Conservation (phyloP, 2,113 vertebrate species). For the pig (Sus scrofa) region T2T-Sscrofa CM000820.6:81667001-81667500, state of each 20-base stretch:
- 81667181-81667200: not conserved
- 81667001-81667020: not conserved
- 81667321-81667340: conserved; percentile 17
- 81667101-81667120: not conserved
- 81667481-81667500: not conserved
- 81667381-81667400: conserved; percentile 48
- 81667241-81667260: not conserved
- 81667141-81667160: not conserved
- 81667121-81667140: not conserved
- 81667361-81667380: not conserved
- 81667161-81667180: not conserved
- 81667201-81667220: not conserved
- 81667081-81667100: not conserved
- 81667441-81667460: conserved; percentile 9
- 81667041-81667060: not conserved
- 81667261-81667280: not conserved
- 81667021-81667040: conserved; percentile 33
- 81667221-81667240: conserved; percentile 1
- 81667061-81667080: not conserved
- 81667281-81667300: not conserved
- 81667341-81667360: conserved; percentile 39
- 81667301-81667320: not conserved
- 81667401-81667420: not conserved
- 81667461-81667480: not conserved
- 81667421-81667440: not conserved